Percentiles rank a stretch among this genome's conserved stretches.
Conservation (phyloP, 2,113 vertebrate species). For the Patagioenas fasciata region DNA sequence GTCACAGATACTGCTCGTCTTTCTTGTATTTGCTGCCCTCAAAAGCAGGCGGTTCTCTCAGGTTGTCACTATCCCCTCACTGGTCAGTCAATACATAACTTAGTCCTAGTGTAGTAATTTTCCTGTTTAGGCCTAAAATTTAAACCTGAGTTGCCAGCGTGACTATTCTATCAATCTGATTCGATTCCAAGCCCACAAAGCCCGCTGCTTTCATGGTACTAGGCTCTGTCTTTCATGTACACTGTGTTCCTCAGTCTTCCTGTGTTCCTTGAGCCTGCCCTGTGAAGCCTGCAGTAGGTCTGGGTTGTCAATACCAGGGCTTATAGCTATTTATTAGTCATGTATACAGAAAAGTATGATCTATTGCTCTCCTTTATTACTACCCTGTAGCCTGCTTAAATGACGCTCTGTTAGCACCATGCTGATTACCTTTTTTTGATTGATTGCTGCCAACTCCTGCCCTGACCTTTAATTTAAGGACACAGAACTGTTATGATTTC, state of each 20-base stretch:
- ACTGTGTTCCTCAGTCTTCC: neutral
- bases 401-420: neutral
- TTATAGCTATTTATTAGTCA: neutral
- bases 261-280: neutral
- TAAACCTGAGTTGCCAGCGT: neutral
- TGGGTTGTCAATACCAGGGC: rapidly evolving
- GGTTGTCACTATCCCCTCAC: neutral
- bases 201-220: neutral
- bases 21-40: neutral
- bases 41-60: neutral
- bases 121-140: neutral
- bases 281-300: neutral
- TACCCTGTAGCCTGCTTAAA: neutral
- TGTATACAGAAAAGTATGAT: neutral
- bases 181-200: neutral
- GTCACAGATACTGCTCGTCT: neutral
- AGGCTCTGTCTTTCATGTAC: neutral
- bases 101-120: neutral
- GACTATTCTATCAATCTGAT: neutral
- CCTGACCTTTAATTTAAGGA: neutral
- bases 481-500: neutral
- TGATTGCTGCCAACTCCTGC: neutral
- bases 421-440: neutral
- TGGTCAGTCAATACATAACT: neutral
- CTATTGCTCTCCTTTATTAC: neutral